A percentile compares a stretch with the other conserved stretches of the same genome.
These are phyloP conservation scores for Forbesichthys agassizii DNA, from an alignment of 2,113 vertebrate species.

Conservation along the genomic window DNA sequence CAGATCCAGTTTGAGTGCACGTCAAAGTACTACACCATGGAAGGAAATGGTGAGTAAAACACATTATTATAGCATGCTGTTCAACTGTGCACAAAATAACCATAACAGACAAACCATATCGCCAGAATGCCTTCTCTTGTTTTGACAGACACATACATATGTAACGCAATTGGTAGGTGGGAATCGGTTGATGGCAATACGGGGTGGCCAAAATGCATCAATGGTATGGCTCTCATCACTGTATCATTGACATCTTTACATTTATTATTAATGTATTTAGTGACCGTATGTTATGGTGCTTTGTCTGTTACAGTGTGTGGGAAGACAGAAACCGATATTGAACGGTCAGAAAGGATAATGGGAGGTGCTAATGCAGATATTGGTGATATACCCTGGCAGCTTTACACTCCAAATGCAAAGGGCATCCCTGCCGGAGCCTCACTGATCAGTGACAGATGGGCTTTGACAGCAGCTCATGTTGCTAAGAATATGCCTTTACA, in stretches of 20 bases:
- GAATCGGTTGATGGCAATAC: conserved; percentile 29
- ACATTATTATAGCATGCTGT: neutral
- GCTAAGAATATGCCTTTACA: conserved; percentile 38
- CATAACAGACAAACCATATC: neutral
- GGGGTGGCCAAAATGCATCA: conserved; percentile 61
- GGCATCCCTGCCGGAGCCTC: conserved; percentile 77
- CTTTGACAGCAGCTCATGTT: conserved; percentile 89
- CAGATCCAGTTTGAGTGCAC: conserved; percentile 60
- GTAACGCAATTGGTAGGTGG: conserved; percentile 64
- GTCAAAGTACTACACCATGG: conserved; percentile 67
- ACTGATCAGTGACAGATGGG: conserved; percentile 87
- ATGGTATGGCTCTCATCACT: conserved; percentile 56
- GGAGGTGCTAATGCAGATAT: conserved; percentile 68
- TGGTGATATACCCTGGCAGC: conserved; percentile 90
- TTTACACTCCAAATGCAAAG: conserved; percentile 34
- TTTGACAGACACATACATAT: conserved; percentile 63
- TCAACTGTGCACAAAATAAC: neutral
- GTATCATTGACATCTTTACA: neutral
- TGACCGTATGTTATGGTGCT: neutral
- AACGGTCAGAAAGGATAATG: conserved; percentile 68
- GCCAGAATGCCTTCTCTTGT: neutral
- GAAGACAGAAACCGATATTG: conserved; percentile 50
- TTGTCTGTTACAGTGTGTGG: conserved; percentile 82
- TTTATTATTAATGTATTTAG: neutral
- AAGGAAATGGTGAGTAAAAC: conserved; percentile 61